Conservation (phyloP, 1,140 invertebrate genomes). For the Pissodes strobi region DNA sequence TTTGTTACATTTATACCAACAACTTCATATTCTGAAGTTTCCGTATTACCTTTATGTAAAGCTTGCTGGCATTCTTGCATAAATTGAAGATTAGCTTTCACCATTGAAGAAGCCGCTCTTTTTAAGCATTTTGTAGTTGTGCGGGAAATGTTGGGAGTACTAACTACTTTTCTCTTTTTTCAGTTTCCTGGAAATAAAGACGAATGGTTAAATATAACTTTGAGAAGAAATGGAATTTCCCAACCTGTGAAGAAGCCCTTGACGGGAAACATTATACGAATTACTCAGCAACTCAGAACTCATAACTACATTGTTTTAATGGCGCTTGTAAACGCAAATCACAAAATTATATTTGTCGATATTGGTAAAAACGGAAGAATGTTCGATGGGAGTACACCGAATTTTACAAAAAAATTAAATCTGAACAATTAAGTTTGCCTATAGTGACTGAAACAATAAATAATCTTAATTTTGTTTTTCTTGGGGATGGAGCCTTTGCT, state of each 20-base stretch:
- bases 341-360: no score
- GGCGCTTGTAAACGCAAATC: conserved; percentile 2
- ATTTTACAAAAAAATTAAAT: background rate
- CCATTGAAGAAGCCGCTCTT: no score
- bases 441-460: no score
- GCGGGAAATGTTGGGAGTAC: no score
- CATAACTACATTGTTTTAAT: conserved; percentile 13
- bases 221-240: background rate
- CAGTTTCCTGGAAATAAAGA: conserved; percentile 13
- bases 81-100: no score
- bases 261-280: conserved; percentile 8
- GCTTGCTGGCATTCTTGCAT: background rate
- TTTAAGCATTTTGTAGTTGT: background rate
- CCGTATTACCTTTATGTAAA: background rate
- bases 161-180: no score
- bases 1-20: no score
- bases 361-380: conserved; percentile 16
- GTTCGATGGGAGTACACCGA: conserved; percentile 13
- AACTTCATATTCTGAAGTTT: no score
- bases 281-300: no score
- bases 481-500: conserved; percentile 9
- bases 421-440: no score
- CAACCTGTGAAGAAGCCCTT: conserved; percentile 7
- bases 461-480: conserved; percentile 11
- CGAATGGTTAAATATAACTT: conserved; percentile 7